Evolutionary conservation across 2,113 vertebrate species (phyloP), one percentile per base, ranked within the genome.

Genomic region (Daphoenositta chrysoptera): DNA sequence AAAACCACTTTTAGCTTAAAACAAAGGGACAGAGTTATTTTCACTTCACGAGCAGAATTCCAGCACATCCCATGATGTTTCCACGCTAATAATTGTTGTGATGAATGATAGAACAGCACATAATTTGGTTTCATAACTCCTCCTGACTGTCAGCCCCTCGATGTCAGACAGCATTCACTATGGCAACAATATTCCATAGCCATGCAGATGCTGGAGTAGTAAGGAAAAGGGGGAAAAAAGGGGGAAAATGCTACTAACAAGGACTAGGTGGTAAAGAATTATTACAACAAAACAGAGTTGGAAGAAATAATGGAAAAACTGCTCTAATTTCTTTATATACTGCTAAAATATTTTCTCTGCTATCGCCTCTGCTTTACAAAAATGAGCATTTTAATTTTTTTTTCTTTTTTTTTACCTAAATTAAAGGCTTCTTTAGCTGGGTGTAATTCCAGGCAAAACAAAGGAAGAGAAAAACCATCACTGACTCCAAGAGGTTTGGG

Each of bases 271-370:
- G 42, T 1, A 31, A 64, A 78, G 11, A 56, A 68, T 65, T 56
- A 35, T 56, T 51, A 40, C 0, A 3, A 35, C 0, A 3, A 73
- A 28, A 37, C 0, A 10, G 33, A 90, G 50, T 20, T 53, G 7
- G 15, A 47, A 79, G 39, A 73, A 88, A 17, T 45, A 56, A 30
- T 57, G 14, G 48, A 19, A 87, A 86, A 72, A 37, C 1, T 28
- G 6, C 10, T 21, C 4, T 69, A 2, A 48, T 83, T 87, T 79
- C 44, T 33, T 93, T 57, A 37, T 3, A 30, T 6, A 35, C 6
- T 64, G 15, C 9, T 79, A 45, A 13, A 72, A 45, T 5, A 51
- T 13, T 50, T 90, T 51, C 2, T 78, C 70, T 96, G 27, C 26
- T 63, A 20, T 58, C 3, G 24, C 24, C 8, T 11, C 2, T 53